These are phyloP conservation scores for Nematolebias whitei DNA, from an alignment of 2,113 vertebrate genomes.

Conservation along the genomic window DNA sequence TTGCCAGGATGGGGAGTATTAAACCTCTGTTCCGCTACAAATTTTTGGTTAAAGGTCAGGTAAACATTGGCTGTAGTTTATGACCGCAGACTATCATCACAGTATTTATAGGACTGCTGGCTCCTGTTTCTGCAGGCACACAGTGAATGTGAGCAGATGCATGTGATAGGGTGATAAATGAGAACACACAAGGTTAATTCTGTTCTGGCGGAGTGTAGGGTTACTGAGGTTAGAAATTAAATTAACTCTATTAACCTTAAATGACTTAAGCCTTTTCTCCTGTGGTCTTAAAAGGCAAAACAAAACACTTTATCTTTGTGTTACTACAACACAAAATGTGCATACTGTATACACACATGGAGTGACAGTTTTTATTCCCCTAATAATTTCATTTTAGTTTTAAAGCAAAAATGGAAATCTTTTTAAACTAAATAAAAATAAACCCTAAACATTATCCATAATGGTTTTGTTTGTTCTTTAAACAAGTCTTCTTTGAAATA, in stretches of 20 bases:
- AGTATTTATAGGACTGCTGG: not conserved
- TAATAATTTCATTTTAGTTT: too few species aligned
- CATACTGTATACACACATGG: not conserved
- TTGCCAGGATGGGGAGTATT: not conserved
- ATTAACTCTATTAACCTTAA: slow-evolving; percentile 56
- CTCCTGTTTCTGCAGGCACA: slow-evolving; percentile 12
- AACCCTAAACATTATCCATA: too few species aligned
- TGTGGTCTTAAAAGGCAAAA: not conserved
- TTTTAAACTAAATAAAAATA: too few species aligned
- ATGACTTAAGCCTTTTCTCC: slow-evolving; percentile 37
- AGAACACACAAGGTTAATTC: slow-evolving; percentile 58
- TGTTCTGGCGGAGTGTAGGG: slow-evolving; percentile 37
- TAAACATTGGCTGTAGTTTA: not conserved
- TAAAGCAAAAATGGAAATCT: too few species aligned
- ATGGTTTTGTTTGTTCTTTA: too few species aligned
- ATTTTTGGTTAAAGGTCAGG: not conserved
- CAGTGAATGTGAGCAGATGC: too few species aligned
- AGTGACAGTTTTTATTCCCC: too few species aligned
- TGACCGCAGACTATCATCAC: not conserved
- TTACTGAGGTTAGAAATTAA: slow-evolving; percentile 45
- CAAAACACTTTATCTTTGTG: not conserved
- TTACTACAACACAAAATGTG: not conserved
- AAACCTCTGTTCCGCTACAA: not conserved
- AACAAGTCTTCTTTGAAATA: too few species aligned
- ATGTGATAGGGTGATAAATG: slow-evolving; percentile 12